These are phyloP conservation scores for Cheilosia pagana DNA, from an alignment of 2,888 invertebrate species.

Conservation along the genomic window DNA sequence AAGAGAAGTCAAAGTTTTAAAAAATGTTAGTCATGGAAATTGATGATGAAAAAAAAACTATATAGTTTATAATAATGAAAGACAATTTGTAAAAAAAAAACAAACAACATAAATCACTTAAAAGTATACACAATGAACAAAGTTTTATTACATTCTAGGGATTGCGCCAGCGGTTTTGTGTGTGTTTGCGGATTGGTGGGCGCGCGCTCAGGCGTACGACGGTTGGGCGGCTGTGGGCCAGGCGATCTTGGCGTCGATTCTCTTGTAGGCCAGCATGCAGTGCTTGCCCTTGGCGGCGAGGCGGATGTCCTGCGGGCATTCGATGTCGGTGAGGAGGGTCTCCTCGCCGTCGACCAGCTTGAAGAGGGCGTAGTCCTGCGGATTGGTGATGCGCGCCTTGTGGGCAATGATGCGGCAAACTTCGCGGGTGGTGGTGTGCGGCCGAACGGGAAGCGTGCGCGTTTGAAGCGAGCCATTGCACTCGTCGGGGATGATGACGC, in stretches of 20 bases:
- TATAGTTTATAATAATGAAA: slow-evolving; percentile 22
- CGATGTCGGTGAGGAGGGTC: slow-evolving; percentile 93
- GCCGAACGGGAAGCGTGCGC: slow-evolving; percentile 95
- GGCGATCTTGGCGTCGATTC: slow-evolving; percentile 98
- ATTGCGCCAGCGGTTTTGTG: slow-evolving; percentile 62
- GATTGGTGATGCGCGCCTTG: slow-evolving; percentile 97
- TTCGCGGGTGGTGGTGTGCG: slow-evolving; percentile 96
- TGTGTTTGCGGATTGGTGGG: slow-evolving; percentile 31
- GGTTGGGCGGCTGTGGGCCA: slow-evolving; percentile 88
- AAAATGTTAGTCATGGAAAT: slow-evolving; percentile 73
- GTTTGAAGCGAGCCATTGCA: slow-evolving; percentile 95
- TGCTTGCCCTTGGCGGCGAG: slow-evolving; percentile 89
- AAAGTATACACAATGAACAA: slow-evolving; percentile 68
- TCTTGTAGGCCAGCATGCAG: slow-evolving; percentile 96
- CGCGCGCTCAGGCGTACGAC: slow-evolving; percentile 59
- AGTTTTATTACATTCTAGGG: slow-evolving; percentile 58
- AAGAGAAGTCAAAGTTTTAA: slow-evolving; percentile 47
- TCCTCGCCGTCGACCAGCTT: slow-evolving; percentile 96
- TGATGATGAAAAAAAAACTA: slow-evolving; percentile 59
- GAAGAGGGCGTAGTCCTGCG: slow-evolving; percentile 97
- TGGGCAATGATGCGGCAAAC: slow-evolving; percentile 97
- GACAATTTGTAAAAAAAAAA: slow-evolving; percentile 14
- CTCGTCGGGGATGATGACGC: slow-evolving; percentile 97
- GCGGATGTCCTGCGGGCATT: slow-evolving; percentile 95
- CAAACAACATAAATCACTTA: slow-evolving; percentile 61